phyloP scores from a whole-genome alignment of 2,797 vertebrate genomes.

The Acanthiza pusilla region DNA sequence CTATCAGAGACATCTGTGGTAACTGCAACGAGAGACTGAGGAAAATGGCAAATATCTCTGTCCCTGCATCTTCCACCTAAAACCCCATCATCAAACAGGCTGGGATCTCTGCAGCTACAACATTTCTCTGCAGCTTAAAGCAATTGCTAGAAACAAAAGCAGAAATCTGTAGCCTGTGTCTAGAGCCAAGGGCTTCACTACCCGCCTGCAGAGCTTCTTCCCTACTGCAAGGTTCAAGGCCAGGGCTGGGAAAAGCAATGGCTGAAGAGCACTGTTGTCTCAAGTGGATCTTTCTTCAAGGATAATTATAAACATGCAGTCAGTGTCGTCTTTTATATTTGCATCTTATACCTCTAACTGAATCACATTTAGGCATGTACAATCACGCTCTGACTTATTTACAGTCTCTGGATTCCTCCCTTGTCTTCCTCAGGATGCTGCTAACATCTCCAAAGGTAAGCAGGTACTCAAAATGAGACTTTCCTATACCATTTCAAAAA shows the following conservation, averaged over 20 bases:
- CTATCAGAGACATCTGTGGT: background rate
- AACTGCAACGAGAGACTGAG: background rate
- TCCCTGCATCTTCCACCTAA: background rate
- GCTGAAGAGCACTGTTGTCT: background rate
- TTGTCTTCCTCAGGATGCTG: background rate
- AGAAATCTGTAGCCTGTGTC: background rate
- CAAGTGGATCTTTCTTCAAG: background rate
- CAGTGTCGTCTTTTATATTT: background rate
- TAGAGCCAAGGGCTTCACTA: background rate
- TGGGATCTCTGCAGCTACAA: background rate
- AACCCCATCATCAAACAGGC: background rate
- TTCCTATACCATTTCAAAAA: background rate
- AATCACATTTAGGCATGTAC: background rate
- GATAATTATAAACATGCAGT: rapidly evolving
- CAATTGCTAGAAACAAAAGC: background rate
- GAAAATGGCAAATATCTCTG: background rate
- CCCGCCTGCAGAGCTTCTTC: background rate
- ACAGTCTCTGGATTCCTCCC: background rate
- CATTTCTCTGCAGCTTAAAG: background rate
- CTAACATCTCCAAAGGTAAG: background rate
- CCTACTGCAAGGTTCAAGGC: background rate
- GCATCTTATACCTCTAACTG: background rate
- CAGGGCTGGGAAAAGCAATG: background rate
- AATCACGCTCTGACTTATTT: background rate
- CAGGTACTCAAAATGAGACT: background rate